Evolutionary conservation across 2,113 vertebrate species (phyloP).

Genomic region (Ardeotis arabs): DNA sequence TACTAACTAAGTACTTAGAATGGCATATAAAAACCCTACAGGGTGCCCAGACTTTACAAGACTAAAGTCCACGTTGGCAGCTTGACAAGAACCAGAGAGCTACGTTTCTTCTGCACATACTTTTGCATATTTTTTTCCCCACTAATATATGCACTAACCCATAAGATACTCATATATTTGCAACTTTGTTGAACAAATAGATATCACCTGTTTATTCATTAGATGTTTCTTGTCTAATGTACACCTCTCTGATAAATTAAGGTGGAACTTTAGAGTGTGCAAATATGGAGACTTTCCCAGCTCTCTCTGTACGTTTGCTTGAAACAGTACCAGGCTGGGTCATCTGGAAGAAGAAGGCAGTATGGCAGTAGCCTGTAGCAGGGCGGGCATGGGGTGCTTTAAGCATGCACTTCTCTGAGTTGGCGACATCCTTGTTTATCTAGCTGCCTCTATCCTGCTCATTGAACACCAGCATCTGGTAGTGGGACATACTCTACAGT

Average conservation of each 20-base stretch:
- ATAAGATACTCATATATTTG: not conserved
- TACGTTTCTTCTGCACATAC: not conserved
- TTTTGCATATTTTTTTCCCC: constrained; percentile 1
- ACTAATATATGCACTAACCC: not conserved
- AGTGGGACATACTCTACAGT: not conserved
- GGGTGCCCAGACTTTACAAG: constrained; percentile 2
- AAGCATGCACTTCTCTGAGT: not conserved
- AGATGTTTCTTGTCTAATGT: not conserved
- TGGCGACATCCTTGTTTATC: not conserved
- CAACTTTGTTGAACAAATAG: not conserved
- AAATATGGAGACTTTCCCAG: not conserved
- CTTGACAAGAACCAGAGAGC: not conserved
- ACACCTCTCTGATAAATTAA: not conserved
- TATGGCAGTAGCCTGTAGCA: not conserved
- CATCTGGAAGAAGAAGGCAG: not conserved
- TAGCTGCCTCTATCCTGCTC: not conserved
- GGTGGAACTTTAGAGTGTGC: not conserved
- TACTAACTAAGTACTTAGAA: not conserved
- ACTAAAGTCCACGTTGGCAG: not conserved
- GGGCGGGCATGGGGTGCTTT: not conserved
- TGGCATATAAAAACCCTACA: constrained; percentile 24
- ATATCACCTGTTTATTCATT: not conserved
- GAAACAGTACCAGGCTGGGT: not conserved
- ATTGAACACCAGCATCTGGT: not conserved
- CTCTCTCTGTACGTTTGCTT: not conserved